These are phyloP conservation scores for Hyposoter dolosus DNA, from an alignment of 2,888 invertebrate genomes.

Conservation along the genomic window DNA sequence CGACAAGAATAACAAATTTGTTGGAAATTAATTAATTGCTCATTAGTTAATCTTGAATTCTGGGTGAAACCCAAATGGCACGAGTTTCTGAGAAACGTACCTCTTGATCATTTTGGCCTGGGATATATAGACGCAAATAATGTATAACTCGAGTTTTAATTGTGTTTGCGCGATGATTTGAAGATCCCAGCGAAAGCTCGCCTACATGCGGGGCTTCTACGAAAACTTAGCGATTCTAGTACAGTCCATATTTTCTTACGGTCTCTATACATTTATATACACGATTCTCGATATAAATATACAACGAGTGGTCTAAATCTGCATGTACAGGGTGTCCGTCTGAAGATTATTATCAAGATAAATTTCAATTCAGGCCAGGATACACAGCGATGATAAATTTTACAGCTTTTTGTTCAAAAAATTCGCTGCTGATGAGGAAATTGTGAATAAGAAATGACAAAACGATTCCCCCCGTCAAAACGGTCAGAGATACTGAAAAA, in stretches of 20 bases:
- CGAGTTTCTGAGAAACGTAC: not conserved
- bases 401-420: not conserved
- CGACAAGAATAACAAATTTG: not conserved
- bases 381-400: not conserved
- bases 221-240: constrained; percentile 13
- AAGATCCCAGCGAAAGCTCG: constrained; percentile 9
- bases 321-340: not conserved
- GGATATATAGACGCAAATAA: not conserved
- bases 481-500: not conserved
- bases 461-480: not conserved
- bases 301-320: not conserved
- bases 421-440: not conserved
- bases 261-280: constrained; percentile 10
- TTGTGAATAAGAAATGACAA: not conserved
- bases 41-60: not conserved
- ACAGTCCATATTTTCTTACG: not conserved
- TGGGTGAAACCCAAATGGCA: not conserved
- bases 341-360: not conserved
- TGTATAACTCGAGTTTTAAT: constrained; percentile 39
- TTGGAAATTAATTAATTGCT: not conserved
- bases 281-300: not conserved
- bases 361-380: not conserved
- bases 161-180: constrained; percentile 31
- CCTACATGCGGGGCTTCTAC: constrained; percentile 32
- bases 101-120: constrained; percentile 13